phyloP scores from a whole-genome alignment of 2,888 invertebrate species.

The Oasisia sp. region DNA sequence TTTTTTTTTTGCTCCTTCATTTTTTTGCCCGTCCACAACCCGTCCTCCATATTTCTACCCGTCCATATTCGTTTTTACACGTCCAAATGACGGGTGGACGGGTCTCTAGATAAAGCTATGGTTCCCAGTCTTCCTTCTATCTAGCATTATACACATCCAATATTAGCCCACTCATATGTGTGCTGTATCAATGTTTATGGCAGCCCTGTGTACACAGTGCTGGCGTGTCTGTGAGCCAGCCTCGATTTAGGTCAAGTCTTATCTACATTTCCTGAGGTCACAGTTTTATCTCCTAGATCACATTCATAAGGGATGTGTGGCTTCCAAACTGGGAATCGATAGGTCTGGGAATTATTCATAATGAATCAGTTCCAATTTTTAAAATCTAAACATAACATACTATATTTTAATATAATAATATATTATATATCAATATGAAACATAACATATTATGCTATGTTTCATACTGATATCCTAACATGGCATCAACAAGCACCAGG shows the following conservation, averaged over 20 bases:
- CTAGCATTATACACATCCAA: background rate
- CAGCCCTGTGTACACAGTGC: background rate
- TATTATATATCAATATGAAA: background rate
- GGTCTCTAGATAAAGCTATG: too few relatives aligned
- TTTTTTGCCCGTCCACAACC: too few relatives aligned
- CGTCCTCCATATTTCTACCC: too few relatives aligned
- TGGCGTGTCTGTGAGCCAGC: background rate
- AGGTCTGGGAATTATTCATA: background rate
- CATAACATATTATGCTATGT: too few relatives aligned
- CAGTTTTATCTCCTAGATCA: constrained; percentile 4
- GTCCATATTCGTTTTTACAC: too few relatives aligned
- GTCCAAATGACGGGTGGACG: too few relatives aligned
- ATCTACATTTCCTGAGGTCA: constrained; percentile 17
- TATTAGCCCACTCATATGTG: background rate
- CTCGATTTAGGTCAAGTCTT: background rate
- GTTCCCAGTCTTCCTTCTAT: background rate
- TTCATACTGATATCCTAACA: too few relatives aligned
- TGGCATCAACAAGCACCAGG: too few relatives aligned
- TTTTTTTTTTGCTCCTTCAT: too few relatives aligned
- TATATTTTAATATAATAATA: background rate
- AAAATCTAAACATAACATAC: background rate
- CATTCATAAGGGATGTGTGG: background rate
- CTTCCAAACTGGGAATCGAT: background rate
- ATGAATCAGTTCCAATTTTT: background rate
- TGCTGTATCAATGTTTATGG: background rate